These are phyloP conservation scores for Eilema griseolum DNA, from an alignment of 2,888 invertebrate species.

Conservation along the genomic window DNA sequence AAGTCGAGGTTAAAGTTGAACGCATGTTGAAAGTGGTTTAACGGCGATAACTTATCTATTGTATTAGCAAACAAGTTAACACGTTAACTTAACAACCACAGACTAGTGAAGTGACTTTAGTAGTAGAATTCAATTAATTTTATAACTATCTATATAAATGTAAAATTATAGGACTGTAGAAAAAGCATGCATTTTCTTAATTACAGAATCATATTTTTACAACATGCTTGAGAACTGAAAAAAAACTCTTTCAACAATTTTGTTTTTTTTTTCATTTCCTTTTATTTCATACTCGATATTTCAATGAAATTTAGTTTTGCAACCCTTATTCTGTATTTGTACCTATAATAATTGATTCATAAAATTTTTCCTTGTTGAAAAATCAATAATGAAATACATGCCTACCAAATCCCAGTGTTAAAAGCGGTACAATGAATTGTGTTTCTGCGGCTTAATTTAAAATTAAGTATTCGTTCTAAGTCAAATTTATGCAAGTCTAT, in stretches of 20 bases:
- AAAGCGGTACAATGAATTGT: background rate
- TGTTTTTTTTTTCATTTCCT: too few relatives aligned
- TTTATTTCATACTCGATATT: too few relatives aligned
- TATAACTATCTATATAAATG: too few relatives aligned
- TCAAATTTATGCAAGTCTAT: conserved; percentile 44
- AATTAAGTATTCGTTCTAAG: conserved; percentile 52
- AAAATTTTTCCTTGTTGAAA: background rate
- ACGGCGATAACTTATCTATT: background rate
- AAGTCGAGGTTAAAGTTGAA: background rate
- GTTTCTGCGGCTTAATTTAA: conserved; percentile 19
- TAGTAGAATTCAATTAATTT: too few relatives aligned
- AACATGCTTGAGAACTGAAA: too few relatives aligned
- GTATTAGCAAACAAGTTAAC: background rate
- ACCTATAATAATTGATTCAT: background rate
- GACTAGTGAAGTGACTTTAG: background rate
- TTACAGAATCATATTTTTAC: too few relatives aligned
- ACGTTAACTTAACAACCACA: background rate
- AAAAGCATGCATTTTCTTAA: too few relatives aligned
- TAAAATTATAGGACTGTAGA: too few relatives aligned
- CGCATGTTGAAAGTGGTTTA: background rate
- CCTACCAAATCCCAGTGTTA: background rate
- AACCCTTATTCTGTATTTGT: background rate
- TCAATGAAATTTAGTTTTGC: background rate
- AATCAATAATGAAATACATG: background rate
- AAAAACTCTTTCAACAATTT: too few relatives aligned